Base-by-base conservation (phyloP, 2,888 invertebrate genomes). In the Rotaria socialis region DNA sequence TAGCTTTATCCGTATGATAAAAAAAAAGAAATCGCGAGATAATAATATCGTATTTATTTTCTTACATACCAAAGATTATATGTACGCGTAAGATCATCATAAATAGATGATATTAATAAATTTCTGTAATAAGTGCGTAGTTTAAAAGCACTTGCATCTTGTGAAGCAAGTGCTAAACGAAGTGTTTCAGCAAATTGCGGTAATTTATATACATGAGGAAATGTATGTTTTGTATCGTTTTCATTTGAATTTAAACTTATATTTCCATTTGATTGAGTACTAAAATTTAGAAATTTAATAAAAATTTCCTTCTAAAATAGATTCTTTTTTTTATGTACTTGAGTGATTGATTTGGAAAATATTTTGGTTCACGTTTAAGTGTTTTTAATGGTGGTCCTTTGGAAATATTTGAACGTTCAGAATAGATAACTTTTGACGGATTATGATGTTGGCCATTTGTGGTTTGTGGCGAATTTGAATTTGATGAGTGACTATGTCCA, bases 171-270 rank as follows among this genome's bases (percentile, higher is more conserved):
- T 47, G 80, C 80, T 47, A 80, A 47, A 80, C 80, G 80, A 11
- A 80, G 47, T 80, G 80, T 80, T n/a, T 80, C 80, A n/a, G 80
- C 6, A 47, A 80, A 80, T 80, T 47, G 47, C 19, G 80, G 80
- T n/a, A 80, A 80, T 80, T 80, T 43, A 80, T 80, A 80, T 80
- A 47, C 47, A 47, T 80, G 80, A 47, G 80, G 80, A 47, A 80
- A 80, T 24, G 80, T n/a, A 80, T 80, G 80, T 80, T 80, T 80
- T 6, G 80, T 80, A 47, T 80, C 80, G 47, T 80, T 43, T 19
- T 80, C 80, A n/a, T n/a, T n/a, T 7, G 24, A 19, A 80, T 80
- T 43, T 11, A 80, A 11, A 16, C 5, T 35, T 35, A 35, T 16
- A 16, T 27, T 19, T 19, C 67, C 67, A 67, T 67, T 67, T 27